Base-by-base conservation (phyloP, 2,888 invertebrate species). In the Ichneumoninae sp. region DNA sequence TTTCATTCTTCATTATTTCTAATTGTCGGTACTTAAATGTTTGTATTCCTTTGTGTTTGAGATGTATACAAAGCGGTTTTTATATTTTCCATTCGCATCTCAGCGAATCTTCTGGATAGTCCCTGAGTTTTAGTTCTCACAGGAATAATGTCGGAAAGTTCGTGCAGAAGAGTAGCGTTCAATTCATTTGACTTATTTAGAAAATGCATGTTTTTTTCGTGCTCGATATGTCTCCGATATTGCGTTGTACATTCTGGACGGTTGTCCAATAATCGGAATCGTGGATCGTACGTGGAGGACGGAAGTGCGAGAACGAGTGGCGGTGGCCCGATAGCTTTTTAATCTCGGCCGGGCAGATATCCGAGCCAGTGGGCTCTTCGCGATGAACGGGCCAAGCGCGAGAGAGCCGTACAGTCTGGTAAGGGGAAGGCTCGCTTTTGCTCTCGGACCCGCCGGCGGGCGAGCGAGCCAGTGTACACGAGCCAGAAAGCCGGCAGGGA, bases 301-400 rank as follows among this genome's bases (percentile, higher is more conserved):
- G 47, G 80, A 83, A 83, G 80, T 69, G 69, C 75, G 80, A 65
- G 66, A 52, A 60, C 76, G 76, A 79, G 71, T 50, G 66, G 66
- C 26, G 66, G 50, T 66, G 50, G 72, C 30, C 72, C 80, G 83
- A 83, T 80, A 83, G 83, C 80, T 83, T 80, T 83, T 83, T 80
- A 80, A 83, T 83, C 80, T 83, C 68, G 68, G 62, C 26, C 68
- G 68, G 44, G 47, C 69, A 83, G 62, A 82, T 77, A 68, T 60
- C 69, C 57, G 16, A 74, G 30, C 22, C 65, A 33, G 62, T 70
- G 30, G 4, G 74, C 69, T 74, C 44, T 69, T 22, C 30, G 7
- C 33, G 62, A 62, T 62, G 62, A 62, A 30, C 13, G 30, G 30
- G 16, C 62, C 4, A 33, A 30, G 22, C 26, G 13, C 33, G 50